Percentiles rank a stretch among this genome's conserved stretches.
phyloP scores from a whole-genome alignment of 1,140 invertebrate genomes.

The Mylabris phalerata region DNA sequence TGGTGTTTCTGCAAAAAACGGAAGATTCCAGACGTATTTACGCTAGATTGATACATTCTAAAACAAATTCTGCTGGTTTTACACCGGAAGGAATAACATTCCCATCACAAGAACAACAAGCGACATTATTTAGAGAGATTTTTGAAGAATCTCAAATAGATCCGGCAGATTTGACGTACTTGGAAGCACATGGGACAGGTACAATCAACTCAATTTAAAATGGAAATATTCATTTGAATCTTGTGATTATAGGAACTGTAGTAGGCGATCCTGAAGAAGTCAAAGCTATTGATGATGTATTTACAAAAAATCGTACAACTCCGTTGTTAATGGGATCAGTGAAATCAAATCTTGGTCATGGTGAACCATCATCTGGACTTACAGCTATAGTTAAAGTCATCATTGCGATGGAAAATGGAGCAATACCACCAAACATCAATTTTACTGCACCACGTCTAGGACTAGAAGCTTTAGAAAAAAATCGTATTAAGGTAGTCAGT shows the following conservation, averaged over 20 bases:
- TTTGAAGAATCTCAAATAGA: too few relatives aligned
- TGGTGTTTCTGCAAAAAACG: too few relatives aligned
- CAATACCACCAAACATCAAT: constrained; percentile 76
- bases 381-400: constrained; percentile 67
- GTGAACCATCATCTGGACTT: constrained; percentile 85
- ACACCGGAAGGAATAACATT: too few relatives aligned
- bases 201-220: too few relatives aligned
- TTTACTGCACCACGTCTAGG: constrained; percentile 63
- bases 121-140: too few relatives aligned
- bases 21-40: too few relatives aligned
- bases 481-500: constrained; percentile 61
- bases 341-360: constrained; percentile 91
- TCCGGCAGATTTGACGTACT: too few relatives aligned
- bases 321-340: constrained; percentile 82
- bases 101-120: too few relatives aligned
- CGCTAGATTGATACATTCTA: too few relatives aligned
- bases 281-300: constrained; percentile 71
- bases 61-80: too few relatives aligned
- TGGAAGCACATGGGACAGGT: too few relatives aligned
- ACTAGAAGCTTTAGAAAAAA: constrained; percentile 64
- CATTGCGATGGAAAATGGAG: constrained; percentile 65
- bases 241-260: constrained; percentile 42
- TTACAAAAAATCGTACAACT: constrained; percentile 58
- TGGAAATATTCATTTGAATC: too few relatives aligned
- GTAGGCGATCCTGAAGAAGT: constrained; percentile 85